phyloP scores from a whole-genome alignment of 92 coral and sea anemone genomes.

The Isaurus tuberculatus region DNA sequence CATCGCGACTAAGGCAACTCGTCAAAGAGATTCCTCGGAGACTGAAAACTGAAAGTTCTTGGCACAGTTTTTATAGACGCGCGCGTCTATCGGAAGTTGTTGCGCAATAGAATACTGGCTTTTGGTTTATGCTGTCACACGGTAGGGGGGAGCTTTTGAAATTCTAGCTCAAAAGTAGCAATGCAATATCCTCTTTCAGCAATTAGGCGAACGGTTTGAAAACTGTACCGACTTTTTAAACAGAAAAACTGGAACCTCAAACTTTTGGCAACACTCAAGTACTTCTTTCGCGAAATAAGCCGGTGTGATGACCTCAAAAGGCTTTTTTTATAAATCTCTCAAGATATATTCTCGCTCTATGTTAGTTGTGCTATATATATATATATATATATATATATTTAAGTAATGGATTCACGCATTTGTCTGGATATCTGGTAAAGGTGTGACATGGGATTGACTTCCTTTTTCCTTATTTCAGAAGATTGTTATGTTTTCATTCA shows the following conservation, averaged over 20 bases:
- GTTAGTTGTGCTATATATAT: not conserved
- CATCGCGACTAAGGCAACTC: not conserved
- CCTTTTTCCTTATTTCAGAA: not conserved
- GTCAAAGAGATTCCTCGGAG: conserved; percentile 9
- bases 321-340: too few relatives aligned
- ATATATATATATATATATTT: not conserved
- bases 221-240: too few relatives aligned
- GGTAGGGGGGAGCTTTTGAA: not conserved
- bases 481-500: too few relatives aligned
- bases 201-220: not conserved
- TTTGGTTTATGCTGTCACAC: not conserved
- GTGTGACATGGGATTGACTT: conserved; percentile 25
- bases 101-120: conserved; percentile 33
- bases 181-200: not conserved
- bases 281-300: too few relatives aligned
- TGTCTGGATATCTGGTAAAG: not conserved
- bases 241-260: too few relatives aligned
- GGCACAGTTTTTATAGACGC: conserved; percentile 11
- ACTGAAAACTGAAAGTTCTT: conserved; percentile 8
- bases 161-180: not conserved
- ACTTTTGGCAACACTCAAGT: too few relatives aligned
- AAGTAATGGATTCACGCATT: not conserved
- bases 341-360: not conserved
- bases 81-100: conserved; percentile 31
- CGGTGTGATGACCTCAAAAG: too few relatives aligned